phyloP scores from a whole-genome alignment of 92 coral and sea anemone species.

The Scolanthus callimorphus region DNA sequence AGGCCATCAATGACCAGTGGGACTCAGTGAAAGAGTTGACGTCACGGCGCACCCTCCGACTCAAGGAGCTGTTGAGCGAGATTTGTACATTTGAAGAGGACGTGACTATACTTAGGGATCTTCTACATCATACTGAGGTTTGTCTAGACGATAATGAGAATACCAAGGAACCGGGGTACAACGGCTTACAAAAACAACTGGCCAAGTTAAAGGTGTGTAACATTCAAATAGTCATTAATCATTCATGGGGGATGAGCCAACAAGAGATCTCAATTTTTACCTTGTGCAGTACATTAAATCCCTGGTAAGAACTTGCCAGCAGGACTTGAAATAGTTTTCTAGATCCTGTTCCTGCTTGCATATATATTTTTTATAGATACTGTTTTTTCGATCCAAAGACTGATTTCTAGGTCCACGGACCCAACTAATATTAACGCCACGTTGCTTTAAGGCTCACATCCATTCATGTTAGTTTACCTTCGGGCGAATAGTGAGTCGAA shows the following conservation, averaged over 20 bases:
- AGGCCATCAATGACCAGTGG: slow-evolving; percentile 79
- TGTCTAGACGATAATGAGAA: slow-evolving; percentile 69
- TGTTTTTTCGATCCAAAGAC: too few species aligned
- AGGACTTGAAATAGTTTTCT: too few species aligned
- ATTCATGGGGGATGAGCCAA: too few species aligned
- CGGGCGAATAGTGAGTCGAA: too few species aligned
- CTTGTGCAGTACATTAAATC: too few species aligned
- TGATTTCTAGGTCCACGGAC: too few species aligned
- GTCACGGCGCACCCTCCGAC: slow-evolving; percentile 43
- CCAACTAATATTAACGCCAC: too few species aligned
- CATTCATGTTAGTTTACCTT: too few species aligned
- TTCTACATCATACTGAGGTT: slow-evolving; percentile 77
- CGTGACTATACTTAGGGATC: slow-evolving; percentile 59
- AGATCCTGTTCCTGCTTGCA: too few species aligned
- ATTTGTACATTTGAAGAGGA: slow-evolving; percentile 65
- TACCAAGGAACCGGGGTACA: slow-evolving; percentile 57
- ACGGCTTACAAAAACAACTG: slow-evolving; percentile 77
- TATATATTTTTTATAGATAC: too few species aligned
- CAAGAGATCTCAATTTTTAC: neutral
- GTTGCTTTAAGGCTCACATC: too few species aligned
- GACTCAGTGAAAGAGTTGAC: slow-evolving; percentile 52
- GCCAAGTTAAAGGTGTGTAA: slow-evolving; percentile 71
- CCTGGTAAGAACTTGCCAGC: too few species aligned
- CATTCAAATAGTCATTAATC: neutral
- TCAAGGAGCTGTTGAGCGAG: slow-evolving; percentile 56